These are phyloP conservation scores for Lophura nycthemera DNA, from an alignment of 2,113 vertebrate species.

Conservation along the genomic window DNA sequence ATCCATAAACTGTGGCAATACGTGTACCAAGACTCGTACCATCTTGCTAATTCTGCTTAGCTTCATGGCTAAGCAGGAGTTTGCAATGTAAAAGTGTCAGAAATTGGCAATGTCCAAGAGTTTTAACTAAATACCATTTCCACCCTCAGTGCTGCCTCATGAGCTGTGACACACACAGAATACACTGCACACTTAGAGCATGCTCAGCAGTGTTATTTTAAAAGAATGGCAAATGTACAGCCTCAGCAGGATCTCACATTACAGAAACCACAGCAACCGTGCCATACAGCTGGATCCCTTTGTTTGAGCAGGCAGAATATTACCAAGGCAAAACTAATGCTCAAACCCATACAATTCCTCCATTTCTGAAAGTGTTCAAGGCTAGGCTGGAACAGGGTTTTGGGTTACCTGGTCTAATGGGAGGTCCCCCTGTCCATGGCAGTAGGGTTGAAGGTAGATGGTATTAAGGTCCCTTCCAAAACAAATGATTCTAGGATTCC, in stretches of 20 bases:
- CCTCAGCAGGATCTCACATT: background rate
- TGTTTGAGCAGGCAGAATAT: background rate
- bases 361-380: background rate
- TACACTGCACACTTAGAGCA: background rate
- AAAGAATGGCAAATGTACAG: constrained; percentile 20
- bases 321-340: background rate
- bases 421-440: background rate
- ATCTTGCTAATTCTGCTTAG: constrained; percentile 39
- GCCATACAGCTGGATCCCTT: background rate
- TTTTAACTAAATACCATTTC: background rate
- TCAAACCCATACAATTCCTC: background rate
- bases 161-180: background rate
- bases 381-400: background rate
- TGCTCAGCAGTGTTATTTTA: constrained; percentile 19
- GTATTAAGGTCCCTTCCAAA: background rate
- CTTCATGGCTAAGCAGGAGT: background rate
- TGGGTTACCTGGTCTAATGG: background rate
- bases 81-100: background rate
- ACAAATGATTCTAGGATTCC: background rate
- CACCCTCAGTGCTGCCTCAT: background rate
- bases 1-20: background rate
- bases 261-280: background rate
- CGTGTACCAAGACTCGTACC: background rate
- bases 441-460: background rate
- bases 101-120: constrained; percentile 10